Percentiles rank a stretch among this genome's conserved stretches.
These are phyloP conservation scores for Castor canadensis DNA, from an alignment of 2,113 vertebrate species.

Conservation along the genomic window DNA sequence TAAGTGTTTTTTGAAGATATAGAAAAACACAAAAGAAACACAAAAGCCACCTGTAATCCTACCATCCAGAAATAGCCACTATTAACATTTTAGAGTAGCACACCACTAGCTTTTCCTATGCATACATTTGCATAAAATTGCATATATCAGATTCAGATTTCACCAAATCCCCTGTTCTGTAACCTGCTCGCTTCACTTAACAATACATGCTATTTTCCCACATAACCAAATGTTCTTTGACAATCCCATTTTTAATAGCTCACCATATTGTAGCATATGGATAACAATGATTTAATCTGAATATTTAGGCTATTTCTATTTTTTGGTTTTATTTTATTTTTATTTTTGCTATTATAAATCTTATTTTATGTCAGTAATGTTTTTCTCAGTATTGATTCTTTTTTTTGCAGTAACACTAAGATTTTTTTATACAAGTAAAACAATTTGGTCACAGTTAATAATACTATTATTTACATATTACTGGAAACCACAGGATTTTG, in stretches of 20 bases:
- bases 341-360: background rate
- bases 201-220: background rate
- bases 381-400: background rate
- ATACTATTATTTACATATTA: no score
- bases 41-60: constrained; percentile 66
- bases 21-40: constrained; percentile 49
- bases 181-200: constrained; percentile 47
- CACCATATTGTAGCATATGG: background rate
- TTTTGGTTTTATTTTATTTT: background rate
- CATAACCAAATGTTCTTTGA: background rate
- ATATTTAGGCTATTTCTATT: background rate
- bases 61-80: constrained; percentile 57
- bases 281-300: background rate
- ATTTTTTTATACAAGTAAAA: no score
- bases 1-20: constrained; percentile 42
- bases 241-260: constrained; percentile 14
- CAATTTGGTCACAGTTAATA: no score
- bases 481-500: no score
- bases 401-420: no score
- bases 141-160: constrained; percentile 58
- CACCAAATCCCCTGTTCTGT: constrained; percentile 30
- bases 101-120: constrained; percentile 55
- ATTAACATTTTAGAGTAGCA: constrained; percentile 67
- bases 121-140: constrained; percentile 71
- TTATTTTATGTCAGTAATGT: background rate